Base-by-base conservation (phyloP, 2,888 invertebrate species). In the Pandemis cinnamomeana region DNA sequence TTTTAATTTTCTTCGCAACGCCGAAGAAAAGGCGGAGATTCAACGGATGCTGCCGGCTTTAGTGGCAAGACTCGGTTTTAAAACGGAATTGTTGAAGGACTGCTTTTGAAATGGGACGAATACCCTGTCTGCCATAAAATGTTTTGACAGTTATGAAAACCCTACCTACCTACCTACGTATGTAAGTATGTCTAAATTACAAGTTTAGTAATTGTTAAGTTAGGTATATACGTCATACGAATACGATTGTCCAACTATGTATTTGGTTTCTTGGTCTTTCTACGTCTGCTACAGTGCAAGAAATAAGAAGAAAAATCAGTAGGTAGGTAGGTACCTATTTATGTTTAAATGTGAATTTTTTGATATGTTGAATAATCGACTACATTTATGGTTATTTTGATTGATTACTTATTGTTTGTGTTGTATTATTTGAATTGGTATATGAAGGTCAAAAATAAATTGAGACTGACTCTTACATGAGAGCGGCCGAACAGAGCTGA, bases 1-100 rank as follows among this genome's bases (percentile, higher is more conserved):
- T 74, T 74, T 71, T 74, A 74, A 74, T 74, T 71, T 74, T 71
- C 70, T 66, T 62, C 61, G 66, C 74, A 71, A 53, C 53, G 53
- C 55, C 51, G 46, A 61, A 70, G 74, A 74, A 74, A 73, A 46
- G 72, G 66, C 70, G 51, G 27, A 69, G 69, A 74, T 70, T 62
- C 66, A 53, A 67, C 74, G 74, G 70, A 74, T 74, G 70, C 66
- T 27, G 61, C 36, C 53, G 60, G 66, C 66, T 46, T 55, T 15
- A 58, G 63, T 27, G 20, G 11, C 53, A 51, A 41, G 55, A 36
- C 53, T n/a, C 51, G 61, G 61, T 46, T 74, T 36, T 62, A 55
- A 68, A 72, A 66, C 73, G 64, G 63, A 64, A 73, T 73, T 11
- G 73, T 70, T 69, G 60, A 64, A 72, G 63, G 64, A 60, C 51